Conservation (phyloP, 2,797 vertebrate genomes). For the Tapera naevia region DNA sequence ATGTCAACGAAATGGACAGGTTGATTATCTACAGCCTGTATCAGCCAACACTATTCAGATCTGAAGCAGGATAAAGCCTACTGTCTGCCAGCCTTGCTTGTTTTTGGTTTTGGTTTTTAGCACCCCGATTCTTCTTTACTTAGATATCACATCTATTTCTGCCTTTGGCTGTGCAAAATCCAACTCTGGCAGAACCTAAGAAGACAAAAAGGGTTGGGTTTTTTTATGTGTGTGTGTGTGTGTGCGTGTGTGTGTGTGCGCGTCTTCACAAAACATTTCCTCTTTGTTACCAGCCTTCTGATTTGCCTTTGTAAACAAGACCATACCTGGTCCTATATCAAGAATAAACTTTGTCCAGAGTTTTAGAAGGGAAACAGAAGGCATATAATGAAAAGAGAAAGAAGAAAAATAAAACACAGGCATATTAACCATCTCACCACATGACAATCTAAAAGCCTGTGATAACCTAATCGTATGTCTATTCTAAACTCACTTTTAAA, state of each 20-base stretch:
- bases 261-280: background rate
- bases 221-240: background rate
- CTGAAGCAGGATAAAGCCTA: background rate
- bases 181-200: background rate
- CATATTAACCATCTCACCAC: background rate
- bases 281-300: background rate
- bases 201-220: accelerated
- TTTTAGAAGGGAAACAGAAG: background rate
- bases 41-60: background rate
- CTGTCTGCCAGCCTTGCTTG: background rate
- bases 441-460: background rate
- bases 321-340: background rate
- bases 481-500: background rate
- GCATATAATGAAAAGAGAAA: background rate
- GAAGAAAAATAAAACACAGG: background rate
- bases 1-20: slow-evolving; percentile 10
- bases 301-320: background rate
- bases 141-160: background rate
- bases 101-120: background rate
- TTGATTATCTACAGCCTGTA: slow-evolving; percentile 19
- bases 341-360: background rate
- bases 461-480: background rate
- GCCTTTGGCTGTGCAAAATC: background rate
- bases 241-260: background rate
- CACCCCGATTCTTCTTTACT: background rate